Conservation (phyloP, 2,113 vertebrate genomes). For the Melanocharis versteri region DNA sequence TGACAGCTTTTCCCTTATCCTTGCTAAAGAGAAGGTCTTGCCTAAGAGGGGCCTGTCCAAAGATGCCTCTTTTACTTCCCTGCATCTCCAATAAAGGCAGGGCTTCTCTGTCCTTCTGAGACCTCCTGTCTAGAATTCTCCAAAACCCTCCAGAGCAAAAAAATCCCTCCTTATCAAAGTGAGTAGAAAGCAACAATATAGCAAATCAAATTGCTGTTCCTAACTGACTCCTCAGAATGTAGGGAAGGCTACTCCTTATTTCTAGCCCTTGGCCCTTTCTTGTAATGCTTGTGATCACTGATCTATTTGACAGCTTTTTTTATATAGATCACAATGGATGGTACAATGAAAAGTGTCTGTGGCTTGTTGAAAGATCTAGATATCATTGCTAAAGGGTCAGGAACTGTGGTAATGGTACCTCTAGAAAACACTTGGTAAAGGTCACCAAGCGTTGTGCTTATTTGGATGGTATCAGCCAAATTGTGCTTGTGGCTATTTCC, state of each 20-base stretch:
- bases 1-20: not conserved
- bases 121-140: not conserved
- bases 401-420: not conserved
- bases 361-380: not conserved
- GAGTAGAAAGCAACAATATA: not conserved
- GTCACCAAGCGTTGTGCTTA: not conserved
- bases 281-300: not conserved
- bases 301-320: not conserved
- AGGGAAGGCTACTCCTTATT: not conserved
- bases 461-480: not conserved
- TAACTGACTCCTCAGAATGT: not conserved
- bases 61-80: not conserved
- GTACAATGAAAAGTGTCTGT: not conserved
- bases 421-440: not conserved
- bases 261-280: not conserved
- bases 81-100: not conserved
- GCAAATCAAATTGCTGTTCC: not conserved
- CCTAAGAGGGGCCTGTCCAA: not conserved
- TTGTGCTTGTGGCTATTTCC: not conserved
- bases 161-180: not conserved
- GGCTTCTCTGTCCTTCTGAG: not conserved
- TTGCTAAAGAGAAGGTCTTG: not conserved
- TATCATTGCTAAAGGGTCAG: not conserved
- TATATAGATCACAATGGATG: not conserved
- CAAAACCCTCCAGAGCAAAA: not conserved